Base-by-base conservation (phyloP, 2,113 vertebrate genomes). In the Beaufortia kweichowensis region DNA sequence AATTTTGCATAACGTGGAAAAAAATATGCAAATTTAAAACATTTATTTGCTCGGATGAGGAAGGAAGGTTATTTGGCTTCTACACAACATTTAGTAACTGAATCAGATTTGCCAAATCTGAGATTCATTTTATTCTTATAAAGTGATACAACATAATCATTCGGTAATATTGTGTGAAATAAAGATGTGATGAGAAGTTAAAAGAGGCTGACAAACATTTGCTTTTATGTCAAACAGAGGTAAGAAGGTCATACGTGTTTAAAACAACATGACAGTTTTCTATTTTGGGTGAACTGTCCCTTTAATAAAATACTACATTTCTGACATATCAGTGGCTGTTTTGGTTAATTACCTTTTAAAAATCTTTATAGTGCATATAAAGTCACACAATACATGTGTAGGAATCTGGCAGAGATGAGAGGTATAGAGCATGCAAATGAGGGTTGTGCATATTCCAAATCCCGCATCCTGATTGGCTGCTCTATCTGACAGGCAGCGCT, bases 381-480 rank as follows among this genome's bases (percentile, higher is more conserved):
- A n/a, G 15, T 21, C 4, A 21, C 19, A 28, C 14, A 19, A 73
- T 43, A 59, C 10, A 46, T 73, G 17, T 4, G 21, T 43, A 29
- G n/a, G 0, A 35, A 41, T 69, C 17, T 41, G 12, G 17, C 9
- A 24, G 7, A 85, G 76, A 80, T 73, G 67, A 81, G 76, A 79
- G 84, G 76, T 84, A 82, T 81, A 84, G 62, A 60, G 1, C 1
- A 28, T 71, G 31, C 63, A 62, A 66, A 23, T 77, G 72, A 53
- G 69, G 39, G 8, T 62, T 6, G 50, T 57, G 35, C 31, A 46
- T 26, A 59, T 24, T 61, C 73, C 64, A 2, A 10, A 62, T 35
- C 55, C 56, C 1, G 12, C 2, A 0, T 75, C 85, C 79, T 84
- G 21, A 92, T 90, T 92, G 90, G 91, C 80, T 86, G 81, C 10